These are phyloP conservation scores for Zaprionus capensis DNA, from an alignment of 1,140 invertebrate species.

Conservation along the genomic window DNA sequence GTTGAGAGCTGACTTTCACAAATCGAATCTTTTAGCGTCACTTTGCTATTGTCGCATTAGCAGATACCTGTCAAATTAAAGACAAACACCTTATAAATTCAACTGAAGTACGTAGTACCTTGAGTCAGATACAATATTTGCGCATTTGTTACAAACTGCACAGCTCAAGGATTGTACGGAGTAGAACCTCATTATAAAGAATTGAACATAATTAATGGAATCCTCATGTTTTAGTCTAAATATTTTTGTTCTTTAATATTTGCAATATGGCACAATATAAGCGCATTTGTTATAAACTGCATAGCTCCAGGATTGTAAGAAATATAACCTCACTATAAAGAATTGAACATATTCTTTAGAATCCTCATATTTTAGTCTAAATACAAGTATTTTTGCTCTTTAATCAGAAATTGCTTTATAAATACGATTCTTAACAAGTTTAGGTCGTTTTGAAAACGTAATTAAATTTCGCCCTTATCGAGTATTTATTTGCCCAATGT, in stretches of 20 bases:
- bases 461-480: constrained; percentile 19
- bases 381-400: background rate
- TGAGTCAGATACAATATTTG: constrained; percentile 3
- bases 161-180: background rate
- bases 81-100: background rate
- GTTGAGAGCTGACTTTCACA: background rate
- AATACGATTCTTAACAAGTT: background rate
- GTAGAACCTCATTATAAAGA: background rate
- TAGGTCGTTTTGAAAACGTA: background rate
- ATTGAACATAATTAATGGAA: background rate
- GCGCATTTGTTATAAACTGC: background rate
- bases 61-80: constrained; percentile 5
- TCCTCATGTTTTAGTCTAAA: background rate
- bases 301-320: background rate
- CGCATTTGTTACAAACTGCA: background rate
- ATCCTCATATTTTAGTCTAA: background rate
- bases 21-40: constrained; percentile 1
- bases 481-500: constrained; percentile 10
- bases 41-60: constrained; percentile 1
- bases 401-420: background rate
- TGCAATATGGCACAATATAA: too few relatives aligned
- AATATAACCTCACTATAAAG: background rate
- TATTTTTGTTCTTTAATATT: background rate
- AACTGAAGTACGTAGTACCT: constrained; percentile 9
- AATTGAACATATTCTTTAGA: background rate